Base-by-base conservation (phyloP, 30 jellyfish, hydroid and myxozoan genomes). In the Aurelia coerulea region DNA sequence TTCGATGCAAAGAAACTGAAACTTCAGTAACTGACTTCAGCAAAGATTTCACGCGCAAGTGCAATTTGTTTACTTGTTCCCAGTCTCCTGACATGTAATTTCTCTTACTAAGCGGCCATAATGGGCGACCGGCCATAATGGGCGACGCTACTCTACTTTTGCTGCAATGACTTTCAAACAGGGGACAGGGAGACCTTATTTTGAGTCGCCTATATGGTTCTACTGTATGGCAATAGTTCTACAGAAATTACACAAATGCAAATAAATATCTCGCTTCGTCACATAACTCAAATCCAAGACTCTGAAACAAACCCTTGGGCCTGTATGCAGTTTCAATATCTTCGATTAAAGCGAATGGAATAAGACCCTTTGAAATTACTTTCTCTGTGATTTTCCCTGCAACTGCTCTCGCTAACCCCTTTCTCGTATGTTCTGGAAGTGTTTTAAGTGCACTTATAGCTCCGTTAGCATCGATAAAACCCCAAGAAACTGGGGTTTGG, bases 361-460 rank as follows among this genome's bases (percentile, higher is more conserved):
- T 80, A 12, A 35, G 59, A 35, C 50, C 77, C 53, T 18, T 65
- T 10, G 39, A n/a, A 1, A 80, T 29, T 12, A 66, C 8, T 34
- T 62, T 46, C 34, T 50, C 52, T 31, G 85, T 50, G n/a, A 83
- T 50, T 10, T 68, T 83, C 17, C 81, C 70, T 0, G 69, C 92
- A 1, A 83, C 92, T 12, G 79, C 92, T 42, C 62, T 83, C 59
- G 68, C 92, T 31, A 83, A 81, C 23, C 92, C 92, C 39, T 83
- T 69, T 68, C 86, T 33, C 18, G 64, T 35, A 60, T 83, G 92
- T n/a, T 52, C 84, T 16, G 75, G 78, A 9, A 83, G 46, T 5
- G 92, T 83, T 10, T 4, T 19, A 2, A 83, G 72, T 2, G 78
- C 86, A 69, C 75, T 50, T 59, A 83, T 68, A 17, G 86, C 53